Evolutionary conservation across 64 coral and sea anemone species (phyloP), one percentile per base, ranked within the genome.

Genomic region (Dendrophyllia cribrosa): DNA sequence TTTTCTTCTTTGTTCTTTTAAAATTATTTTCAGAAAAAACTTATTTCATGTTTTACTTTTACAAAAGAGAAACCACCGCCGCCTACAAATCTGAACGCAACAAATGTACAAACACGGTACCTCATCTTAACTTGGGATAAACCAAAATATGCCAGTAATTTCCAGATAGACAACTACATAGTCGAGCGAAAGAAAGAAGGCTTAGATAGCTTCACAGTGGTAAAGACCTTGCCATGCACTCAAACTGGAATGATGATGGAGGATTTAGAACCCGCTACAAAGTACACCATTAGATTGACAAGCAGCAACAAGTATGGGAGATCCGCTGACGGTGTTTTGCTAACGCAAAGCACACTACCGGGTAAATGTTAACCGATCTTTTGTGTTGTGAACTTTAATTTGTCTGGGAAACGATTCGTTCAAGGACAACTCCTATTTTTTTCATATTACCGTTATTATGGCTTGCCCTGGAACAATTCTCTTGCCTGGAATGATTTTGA

Each of bases 281-380:
- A 82, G 21, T 82, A 82, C 78, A 82, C 11, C 5, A 60, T 82
- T 6, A n/a, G 78, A 59, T n/a, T 82, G 43, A 25, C 78, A 60
- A 64, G 55, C 9, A 43, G 23, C 55, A 82, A 82, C 21, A 48
- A 49, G 16, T 75, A 75, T 75, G 72, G 72, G 17, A 75, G 43
- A 49, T 75, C 72, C 3, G n/a, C n/a, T n/a, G 72, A 74, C 13
- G 72, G 72, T 50, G 72, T 75, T 17, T 19, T 75, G 43, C 4
- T 75, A 49, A 75, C 72, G 47, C 46, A 48, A 75, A 50, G 7
- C 14, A 75, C 72, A 48, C 43, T n/a, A n/a, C n/a, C n/a, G n/a
- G n/a, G n/a, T n/a, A n/a, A n/a, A n/a, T n/a, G n/a, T n/a, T n/a
- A n/a, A n/a, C n/a, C n/a, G n/a, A n/a, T n/a, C n/a, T n/a, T n/a